Conservation (phyloP, 2,888 invertebrate species). For the Nebria brevicollis region DNA sequence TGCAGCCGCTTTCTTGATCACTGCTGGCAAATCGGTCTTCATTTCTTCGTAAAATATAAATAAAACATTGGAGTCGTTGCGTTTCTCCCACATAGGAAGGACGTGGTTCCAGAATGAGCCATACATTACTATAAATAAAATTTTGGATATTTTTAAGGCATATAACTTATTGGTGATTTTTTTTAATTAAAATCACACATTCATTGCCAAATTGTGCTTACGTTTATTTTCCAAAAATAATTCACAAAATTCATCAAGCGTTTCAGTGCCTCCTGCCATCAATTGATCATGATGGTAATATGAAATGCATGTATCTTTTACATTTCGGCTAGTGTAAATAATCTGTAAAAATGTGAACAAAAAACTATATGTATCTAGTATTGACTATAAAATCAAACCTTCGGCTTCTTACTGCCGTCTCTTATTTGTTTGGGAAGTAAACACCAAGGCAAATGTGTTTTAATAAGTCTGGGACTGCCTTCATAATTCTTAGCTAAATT, state of each 20-base stretch:
- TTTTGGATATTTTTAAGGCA: not conserved
- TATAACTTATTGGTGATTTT: not conserved
- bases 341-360: slow-evolving; percentile 65
- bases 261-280: slow-evolving; percentile 66
- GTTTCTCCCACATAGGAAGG: slow-evolving; percentile 72
- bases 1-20: slow-evolving; percentile 73
- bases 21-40: slow-evolving; percentile 73
- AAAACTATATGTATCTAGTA: not conserved
- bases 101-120: not conserved
- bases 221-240: slow-evolving; percentile 71
- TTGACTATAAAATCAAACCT: not conserved
- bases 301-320: slow-evolving; percentile 86
- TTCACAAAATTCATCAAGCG: slow-evolving; percentile 77
- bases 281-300: slow-evolving; percentile 77
- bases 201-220: not conserved
- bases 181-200: not conserved
- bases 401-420: slow-evolving; percentile 12
- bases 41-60: slow-evolving; percentile 82
- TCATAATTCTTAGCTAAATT: not conserved
- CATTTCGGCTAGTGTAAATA: slow-evolving; percentile 84
- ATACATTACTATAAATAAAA: slow-evolving; percentile 3
- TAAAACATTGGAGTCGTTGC: slow-evolving; percentile 73
- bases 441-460: slow-evolving; percentile 6
- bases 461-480: not conserved
- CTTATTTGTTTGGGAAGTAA: slow-evolving; percentile 7